phyloP scores from a whole-genome alignment of 2,888 invertebrate species.

The Cryptus armator region DNA sequence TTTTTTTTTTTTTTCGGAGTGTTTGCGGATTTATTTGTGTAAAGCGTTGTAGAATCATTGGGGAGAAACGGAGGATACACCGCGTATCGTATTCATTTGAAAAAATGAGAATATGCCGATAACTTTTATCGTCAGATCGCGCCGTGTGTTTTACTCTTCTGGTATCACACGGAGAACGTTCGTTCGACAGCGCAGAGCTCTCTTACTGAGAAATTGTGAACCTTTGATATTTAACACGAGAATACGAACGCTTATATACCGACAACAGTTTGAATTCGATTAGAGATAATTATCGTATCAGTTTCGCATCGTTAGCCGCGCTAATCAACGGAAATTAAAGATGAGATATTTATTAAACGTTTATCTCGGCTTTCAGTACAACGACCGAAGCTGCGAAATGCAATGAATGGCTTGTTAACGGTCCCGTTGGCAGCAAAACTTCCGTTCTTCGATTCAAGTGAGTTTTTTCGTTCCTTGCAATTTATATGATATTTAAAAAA shows the following conservation, averaged over 20 bases:
- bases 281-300: slow-evolving; percentile 4
- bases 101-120: slow-evolving; percentile 19
- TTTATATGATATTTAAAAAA: neutral
- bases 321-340: slow-evolving; percentile 13
- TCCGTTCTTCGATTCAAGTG: slow-evolving; percentile 83
- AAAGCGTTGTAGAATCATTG: neutral
- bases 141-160: neutral
- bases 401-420: slow-evolving; percentile 82
- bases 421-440: slow-evolving; percentile 80
- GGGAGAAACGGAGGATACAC: neutral
- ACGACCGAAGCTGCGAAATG: slow-evolving; percentile 76
- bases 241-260: slow-evolving; percentile 41
- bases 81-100: neutral
- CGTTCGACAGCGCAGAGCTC: slow-evolving; percentile 53
- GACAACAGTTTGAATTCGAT: slow-evolving; percentile 49
- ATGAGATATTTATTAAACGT: neutral
- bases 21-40: neutral
- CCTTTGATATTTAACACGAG: slow-evolving; percentile 10
- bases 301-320: neutral
- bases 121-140: neutral
- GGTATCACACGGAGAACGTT: slow-evolving; percentile 17
- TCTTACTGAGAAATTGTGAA: slow-evolving; percentile 55
- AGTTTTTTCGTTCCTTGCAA: slow-evolving; percentile 65
- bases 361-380: slow-evolving; percentile 73
- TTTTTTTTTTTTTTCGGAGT: neutral